Conservation (phyloP, 2,797 vertebrate genomes). For the Falco peregrinus region DNA sequence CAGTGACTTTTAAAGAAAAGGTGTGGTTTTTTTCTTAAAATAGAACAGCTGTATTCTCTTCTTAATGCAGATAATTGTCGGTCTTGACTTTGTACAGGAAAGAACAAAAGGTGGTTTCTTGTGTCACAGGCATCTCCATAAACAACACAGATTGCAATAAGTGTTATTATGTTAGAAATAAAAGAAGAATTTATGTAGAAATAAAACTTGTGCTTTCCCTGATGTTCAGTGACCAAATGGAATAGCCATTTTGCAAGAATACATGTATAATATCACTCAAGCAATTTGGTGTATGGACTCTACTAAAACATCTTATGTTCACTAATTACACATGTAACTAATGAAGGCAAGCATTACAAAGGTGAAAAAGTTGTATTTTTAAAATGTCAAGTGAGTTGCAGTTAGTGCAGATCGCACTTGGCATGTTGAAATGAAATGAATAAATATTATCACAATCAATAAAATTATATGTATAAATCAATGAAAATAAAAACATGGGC, state of each 20-base stretch:
- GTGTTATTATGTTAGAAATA: background rate
- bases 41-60: background rate
- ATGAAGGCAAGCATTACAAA: background rate
- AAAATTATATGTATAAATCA: background rate
- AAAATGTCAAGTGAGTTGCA: background rate
- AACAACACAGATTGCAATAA: background rate
- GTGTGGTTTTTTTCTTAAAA: background rate
- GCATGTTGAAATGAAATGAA: background rate
- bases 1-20: background rate
- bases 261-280: background rate
- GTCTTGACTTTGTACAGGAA: background rate
- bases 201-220: background rate
- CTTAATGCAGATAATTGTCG: background rate
- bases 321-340: background rate
- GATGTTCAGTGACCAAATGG: background rate
- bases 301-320: background rate
- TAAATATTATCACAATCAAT: slow-evolving; percentile 25
- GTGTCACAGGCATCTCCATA: background rate
- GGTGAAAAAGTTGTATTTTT: background rate
- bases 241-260: background rate
- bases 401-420: background rate
- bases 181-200: background rate
- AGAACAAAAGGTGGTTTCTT: background rate
- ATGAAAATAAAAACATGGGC: slow-evolving; percentile 2
- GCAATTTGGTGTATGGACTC: background rate